Conservation (phyloP, 2,888 invertebrate genomes). For the Agrotis ipsilon region DNA sequence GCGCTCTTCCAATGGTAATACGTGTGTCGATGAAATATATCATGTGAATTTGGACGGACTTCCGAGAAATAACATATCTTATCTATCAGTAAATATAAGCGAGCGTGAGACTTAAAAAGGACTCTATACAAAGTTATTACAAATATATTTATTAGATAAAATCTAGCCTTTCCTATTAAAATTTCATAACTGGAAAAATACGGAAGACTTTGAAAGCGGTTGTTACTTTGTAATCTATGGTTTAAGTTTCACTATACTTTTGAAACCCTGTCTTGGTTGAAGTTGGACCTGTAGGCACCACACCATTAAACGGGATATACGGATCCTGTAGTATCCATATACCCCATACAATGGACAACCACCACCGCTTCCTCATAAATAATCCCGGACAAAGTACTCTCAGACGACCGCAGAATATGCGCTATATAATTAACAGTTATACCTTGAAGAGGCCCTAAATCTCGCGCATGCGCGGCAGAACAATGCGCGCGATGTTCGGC, state of each 20-base stretch:
- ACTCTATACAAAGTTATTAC: too few relatives aligned
- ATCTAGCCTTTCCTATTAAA: too few relatives aligned
- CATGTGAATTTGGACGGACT: slow-evolving; percentile 4
- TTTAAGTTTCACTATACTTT: too few relatives aligned
- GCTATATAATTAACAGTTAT: slow-evolving; percentile 88
- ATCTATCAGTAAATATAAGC: too few relatives aligned
- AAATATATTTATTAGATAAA: too few relatives aligned
- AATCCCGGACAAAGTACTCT: slow-evolving; percentile 81
- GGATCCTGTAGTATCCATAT: slow-evolving; percentile 17
- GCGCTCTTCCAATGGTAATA: slow-evolving; percentile 65
- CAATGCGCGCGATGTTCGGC: slow-evolving; percentile 83
- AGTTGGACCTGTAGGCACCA: background rate
- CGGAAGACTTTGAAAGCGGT: too few relatives aligned
- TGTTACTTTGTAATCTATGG: too few relatives aligned
- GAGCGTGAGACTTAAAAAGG: too few relatives aligned
- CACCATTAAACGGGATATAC: too few relatives aligned
- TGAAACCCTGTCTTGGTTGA: too few relatives aligned
- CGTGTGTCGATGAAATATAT: slow-evolving; percentile 45
- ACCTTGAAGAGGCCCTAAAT: slow-evolving; percentile 85
- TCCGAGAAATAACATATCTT: background rate
- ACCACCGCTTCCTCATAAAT: slow-evolving; percentile 77
- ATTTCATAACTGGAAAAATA: too few relatives aligned
- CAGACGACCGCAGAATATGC: slow-evolving; percentile 77
- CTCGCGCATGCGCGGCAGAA: slow-evolving; percentile 79
- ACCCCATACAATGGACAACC: slow-evolving; percentile 69